Base-by-base conservation (phyloP, 1,140 invertebrate genomes). In the Mylabris phalerata region DNA sequence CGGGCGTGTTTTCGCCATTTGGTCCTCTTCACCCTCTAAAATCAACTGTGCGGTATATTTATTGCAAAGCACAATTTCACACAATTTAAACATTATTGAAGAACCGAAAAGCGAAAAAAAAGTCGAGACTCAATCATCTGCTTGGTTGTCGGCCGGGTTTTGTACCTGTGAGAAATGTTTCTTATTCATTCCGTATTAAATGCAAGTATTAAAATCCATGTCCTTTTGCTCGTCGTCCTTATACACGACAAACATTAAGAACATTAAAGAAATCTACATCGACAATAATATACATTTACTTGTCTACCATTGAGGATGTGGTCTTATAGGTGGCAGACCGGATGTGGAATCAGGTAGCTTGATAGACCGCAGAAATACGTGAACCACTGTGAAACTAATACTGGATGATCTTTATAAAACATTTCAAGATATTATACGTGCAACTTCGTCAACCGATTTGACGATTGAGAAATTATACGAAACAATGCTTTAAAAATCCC, bases 281-380 rank as follows among this genome's bases (percentile, higher is more conserved):
- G 19, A 19, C 19, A 19, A 19, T 19, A 19, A 19, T 19, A 19
- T 19, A 19, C 19, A 19, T 19, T 19, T 19, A 19, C 32, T 32
- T 5, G 32, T 32, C 32, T 32, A 32, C 32, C 32, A 25, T 13
- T 43, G 61, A 66, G 66, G 65, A 67, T 67, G 63, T 67, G 61
- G 60, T 63, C 44, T 57, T 62, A 32, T 48, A 58, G 62, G 57
- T 64, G 61, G 62, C 50, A 64, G 61, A 64, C 67, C 67, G 67
- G 67, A 69, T 69, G 66, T 69, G 64, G 66, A 69, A 66, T 67
- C 67, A 67, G 64, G 64, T 67, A 69, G 66, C 63, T 49, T 38
- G 42, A 43, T 50, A 55, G 61, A 66, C 64, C 67, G 52, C 67
- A 64, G 49, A 48, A 51, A 11, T 64, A 69, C 67, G 67, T 69